Base-by-base conservation (phyloP, 1,140 invertebrate species). In the Asbolus verrucosus region DNA sequence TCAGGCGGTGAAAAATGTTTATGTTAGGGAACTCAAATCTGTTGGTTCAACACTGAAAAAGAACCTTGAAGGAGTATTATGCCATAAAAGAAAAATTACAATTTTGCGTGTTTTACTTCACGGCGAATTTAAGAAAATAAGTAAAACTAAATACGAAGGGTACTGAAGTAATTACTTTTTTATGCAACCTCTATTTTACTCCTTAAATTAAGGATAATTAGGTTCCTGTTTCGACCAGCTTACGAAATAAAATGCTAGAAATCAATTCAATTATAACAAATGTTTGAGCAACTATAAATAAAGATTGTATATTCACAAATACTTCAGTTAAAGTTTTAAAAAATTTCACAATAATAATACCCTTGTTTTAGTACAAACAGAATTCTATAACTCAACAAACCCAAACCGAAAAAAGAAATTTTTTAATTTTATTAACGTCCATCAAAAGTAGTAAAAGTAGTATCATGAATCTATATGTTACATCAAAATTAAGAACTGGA, bases 91-190 rank as follows among this genome's bases (percentile, higher is more conserved):
- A 24, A 27, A 13, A 54, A 54, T 54, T 54, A 54, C 19, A 54
- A 54, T 24, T 24, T 54, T 27, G 46, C 21, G 46, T 54, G 46
- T 14, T 54, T 54, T 27, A 27, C 46, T 13, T 54, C 27, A 21
- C 5, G 24, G n/a, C 18, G 9, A 43, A 16, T 54, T 54, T 54
- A 54, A 6, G 19, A 54, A 43, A 54, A 43, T 54, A 11, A 11
- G 33, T 36, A 54, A 54, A 54, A 54, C 1, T 13, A 24, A 36
- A 11, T 36, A n/a, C 33, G 6, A 27, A 8, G n/a, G 11, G 11
- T 36, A 11, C n/a, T 2, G 33, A 14, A 43, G 39, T 43, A 43
- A 43, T 43, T 43, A 14, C 39, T 43, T 54, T 54, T 27, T 54
- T 14, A 27, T 0, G n/a, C 5, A 24, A 30, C n/a, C n/a, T 54